Percentiles rank a stretch among this genome's conserved stretches.
Evolutionary conservation across 2,888 invertebrate genomes (phyloP).

Genomic region (Rhagonycha fulva): DNA sequence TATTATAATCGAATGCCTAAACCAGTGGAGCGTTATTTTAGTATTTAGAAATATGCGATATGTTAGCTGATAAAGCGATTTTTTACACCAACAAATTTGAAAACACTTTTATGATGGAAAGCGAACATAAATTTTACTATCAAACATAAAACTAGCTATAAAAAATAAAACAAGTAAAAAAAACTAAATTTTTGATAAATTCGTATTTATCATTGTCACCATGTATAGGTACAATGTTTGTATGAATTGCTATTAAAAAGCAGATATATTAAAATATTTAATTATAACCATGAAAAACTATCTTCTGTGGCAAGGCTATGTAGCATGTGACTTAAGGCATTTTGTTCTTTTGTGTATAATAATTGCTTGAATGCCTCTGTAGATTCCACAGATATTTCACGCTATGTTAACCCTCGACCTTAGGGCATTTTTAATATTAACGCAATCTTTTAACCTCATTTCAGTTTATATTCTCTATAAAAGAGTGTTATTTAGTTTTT

Average conservation of each 20-base stretch:
- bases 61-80: neutral
- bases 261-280: neutral
- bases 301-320: neutral
- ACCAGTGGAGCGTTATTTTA: neutral
- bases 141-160: neutral
- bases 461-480: neutral
- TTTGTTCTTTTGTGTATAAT: neutral
- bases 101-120: neutral
- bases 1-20: neutral
- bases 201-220: neutral
- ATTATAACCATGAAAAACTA: neutral
- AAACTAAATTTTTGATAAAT: neutral
- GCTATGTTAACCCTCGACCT: neutral
- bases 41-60: neutral
- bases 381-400: neutral
- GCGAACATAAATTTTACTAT: neutral
- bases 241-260: neutral
- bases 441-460: neutral
- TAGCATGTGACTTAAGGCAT: neutral
- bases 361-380: neutral
- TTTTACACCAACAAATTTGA: neutral
- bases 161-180: neutral
- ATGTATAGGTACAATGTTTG: neutral
- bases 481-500: neutral
- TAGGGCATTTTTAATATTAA: neutral